Conservation (phyloP, 1,140 invertebrate species). For the Drosophila kurseongensis region DNA sequence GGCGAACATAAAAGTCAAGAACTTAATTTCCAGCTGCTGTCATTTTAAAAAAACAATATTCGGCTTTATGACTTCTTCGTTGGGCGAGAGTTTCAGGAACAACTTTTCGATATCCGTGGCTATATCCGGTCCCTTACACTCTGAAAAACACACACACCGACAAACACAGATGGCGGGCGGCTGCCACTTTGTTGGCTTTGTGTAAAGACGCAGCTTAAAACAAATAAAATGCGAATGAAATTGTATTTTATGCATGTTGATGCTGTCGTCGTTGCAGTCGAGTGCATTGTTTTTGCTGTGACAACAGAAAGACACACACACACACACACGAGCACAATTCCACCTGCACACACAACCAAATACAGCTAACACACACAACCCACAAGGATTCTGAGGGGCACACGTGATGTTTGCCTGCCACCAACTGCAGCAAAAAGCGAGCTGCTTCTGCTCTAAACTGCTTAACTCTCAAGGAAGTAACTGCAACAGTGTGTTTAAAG, state of each 20-base stretch:
- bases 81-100: slow-evolving; percentile 46
- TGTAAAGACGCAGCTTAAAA: slow-evolving; percentile 78
- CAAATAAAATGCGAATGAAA: slow-evolving; percentile 81
- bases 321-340: slow-evolving; percentile 1
- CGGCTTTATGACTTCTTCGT: slow-evolving; percentile 65
- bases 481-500: slow-evolving; percentile 24
- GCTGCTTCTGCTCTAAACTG: slow-evolving; percentile 31
- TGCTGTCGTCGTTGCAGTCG: slow-evolving; percentile 39
- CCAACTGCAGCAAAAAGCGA: slow-evolving; percentile 55
- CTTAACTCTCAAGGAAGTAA: slow-evolving; percentile 33
- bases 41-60: slow-evolving; percentile 74
- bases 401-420: slow-evolving; percentile 62
- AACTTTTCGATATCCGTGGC: slow-evolving; percentile 78
- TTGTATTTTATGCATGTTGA: slow-evolving; percentile 79
- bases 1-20: slow-evolving; percentile 78
- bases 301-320: slow-evolving; percentile 60
- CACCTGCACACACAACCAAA: slow-evolving; percentile 38
- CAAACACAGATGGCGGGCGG: slow-evolving; percentile 27
- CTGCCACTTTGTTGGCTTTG: slow-evolving; percentile 76
- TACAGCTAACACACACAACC: slow-evolving; percentile 5
- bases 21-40: slow-evolving; percentile 81
- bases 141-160: slow-evolving; percentile 8
- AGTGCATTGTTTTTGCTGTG: slow-evolving; percentile 77
- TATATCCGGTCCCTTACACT: slow-evolving; percentile 63
- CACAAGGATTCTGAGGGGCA: slow-evolving; percentile 24